These are phyloP conservation scores for Rallus limicola DNA, from an alignment of 2,113 vertebrate genomes.

Conservation along the genomic window DNA sequence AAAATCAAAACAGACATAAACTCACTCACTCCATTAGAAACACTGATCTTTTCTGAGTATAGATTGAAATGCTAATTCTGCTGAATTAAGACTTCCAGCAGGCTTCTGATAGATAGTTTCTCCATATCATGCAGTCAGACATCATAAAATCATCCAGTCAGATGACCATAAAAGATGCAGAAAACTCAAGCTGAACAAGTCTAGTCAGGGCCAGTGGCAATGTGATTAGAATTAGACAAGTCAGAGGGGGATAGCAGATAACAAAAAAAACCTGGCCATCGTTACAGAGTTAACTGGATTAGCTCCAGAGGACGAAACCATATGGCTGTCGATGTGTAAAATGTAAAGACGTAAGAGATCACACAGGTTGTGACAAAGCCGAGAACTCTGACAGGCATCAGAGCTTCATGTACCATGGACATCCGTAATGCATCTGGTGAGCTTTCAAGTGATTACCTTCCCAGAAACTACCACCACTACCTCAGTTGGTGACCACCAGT, in stretches of 20 bases:
- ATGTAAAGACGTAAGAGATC: background rate
- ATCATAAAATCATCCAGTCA: background rate
- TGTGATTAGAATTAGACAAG: background rate
- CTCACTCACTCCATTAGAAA: background rate
- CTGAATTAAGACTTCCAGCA: background rate
- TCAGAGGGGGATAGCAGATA: background rate
- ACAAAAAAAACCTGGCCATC: background rate
- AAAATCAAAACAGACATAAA: background rate
- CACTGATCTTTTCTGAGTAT: background rate
- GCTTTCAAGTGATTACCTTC: background rate
- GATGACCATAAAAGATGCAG: background rate
- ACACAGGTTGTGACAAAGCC: background rate
- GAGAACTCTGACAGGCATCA: background rate
- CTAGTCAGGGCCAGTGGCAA: background rate
- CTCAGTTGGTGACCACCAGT: background rate
- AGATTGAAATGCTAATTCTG: background rate
- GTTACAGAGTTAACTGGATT: background rate
- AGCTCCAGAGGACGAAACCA: background rate
- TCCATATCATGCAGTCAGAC: background rate
- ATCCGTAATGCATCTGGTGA: rapidly evolving
- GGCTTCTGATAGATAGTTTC: background rate
- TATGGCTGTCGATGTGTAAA: rapidly evolving
- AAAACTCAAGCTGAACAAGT: background rate
- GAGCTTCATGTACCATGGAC: background rate
- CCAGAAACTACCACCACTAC: background rate